Base-by-base conservation (phyloP, 35 echinoderm and acorn worm genomes). In the Ptychodera flava region DNA sequence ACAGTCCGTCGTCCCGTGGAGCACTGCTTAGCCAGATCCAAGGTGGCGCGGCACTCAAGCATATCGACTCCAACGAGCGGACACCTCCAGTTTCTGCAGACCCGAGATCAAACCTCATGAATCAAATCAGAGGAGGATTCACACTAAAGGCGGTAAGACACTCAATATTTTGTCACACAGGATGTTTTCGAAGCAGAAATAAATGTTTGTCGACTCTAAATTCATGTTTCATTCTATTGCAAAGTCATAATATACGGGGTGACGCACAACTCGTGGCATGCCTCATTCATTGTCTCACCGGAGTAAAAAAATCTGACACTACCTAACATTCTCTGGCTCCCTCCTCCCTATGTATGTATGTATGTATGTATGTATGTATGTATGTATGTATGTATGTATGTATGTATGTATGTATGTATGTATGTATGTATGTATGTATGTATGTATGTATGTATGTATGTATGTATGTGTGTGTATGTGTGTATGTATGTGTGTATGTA, bases 21-120 rank as follows among this genome's bases (percentile, higher is more conserved):
- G 82, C 30, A 36, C 82, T 83, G 16, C 37, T 83, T 36, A 36
- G 33, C 30, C 82, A 83, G 82, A 83, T 83, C 29, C 82, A 83
- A 10, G 1, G 30, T 6, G 82, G 82, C 12, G 37, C 16, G 2
- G 82, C 34, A 1, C 37, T 83, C 12, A 83, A 83, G 37, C 34
- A 34, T 30, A 35, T 83, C 30, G 82, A 83, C 10, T 27, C 28
- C 1, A 80, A 29, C n/a, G 31, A 80, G 22, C 45, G 22, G 22
- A 64, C 45, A 12, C 6, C 45, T 14, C 2, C 45, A 64, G 45
- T 22, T 6, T 22, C 45, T 6, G 22, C 45, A 64, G 45, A 64
- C 22, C 6, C 45, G 6, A 64, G 45, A 22, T 6, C 6, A 64
- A 22, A 64, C 45, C 45, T 64, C 6, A 6, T 64, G 45, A 64